phyloP scores from a whole-genome alignment of 2,888 invertebrate genomes.

The Meghimatium bilineatum region DNA sequence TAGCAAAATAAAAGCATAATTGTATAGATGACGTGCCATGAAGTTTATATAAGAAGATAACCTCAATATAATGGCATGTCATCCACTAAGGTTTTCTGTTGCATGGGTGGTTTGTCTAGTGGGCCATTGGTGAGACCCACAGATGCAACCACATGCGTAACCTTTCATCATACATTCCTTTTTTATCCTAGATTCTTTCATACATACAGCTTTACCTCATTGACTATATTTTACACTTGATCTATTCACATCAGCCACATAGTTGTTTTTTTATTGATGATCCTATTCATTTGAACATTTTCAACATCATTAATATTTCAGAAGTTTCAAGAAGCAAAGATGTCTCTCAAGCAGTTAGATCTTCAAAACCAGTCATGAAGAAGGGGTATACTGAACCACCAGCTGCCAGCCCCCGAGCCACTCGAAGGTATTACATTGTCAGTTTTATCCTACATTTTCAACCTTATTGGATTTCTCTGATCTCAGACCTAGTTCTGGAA shows the following conservation, averaged over 20 bases:
- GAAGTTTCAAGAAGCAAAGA: conserved; percentile 43
- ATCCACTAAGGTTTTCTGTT: no score
- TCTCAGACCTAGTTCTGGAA: not conserved
- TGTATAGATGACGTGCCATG: no score
- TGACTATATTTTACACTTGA: no score
- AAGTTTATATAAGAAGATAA: no score
- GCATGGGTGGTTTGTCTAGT: no score
- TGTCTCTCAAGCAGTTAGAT: not conserved
- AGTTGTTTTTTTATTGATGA: not conserved
- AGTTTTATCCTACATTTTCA: not conserved
- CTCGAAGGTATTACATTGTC: conserved; percentile 16
- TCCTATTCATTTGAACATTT: not conserved
- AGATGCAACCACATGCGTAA: no score
- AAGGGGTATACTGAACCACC: conserved; percentile 48
- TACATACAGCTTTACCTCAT: no score
- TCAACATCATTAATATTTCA: not conserved
- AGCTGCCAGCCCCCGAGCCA: conserved; percentile 38
- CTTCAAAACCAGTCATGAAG: conserved; percentile 46
- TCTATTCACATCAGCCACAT: not conserved
- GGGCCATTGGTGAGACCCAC: no score
- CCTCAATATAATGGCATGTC: no score
- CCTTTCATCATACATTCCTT: not conserved
- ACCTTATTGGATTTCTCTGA: not conserved
- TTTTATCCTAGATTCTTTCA: not conserved
- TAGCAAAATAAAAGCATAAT: no score